These are phyloP conservation scores for Andricus quercusramuli DNA, from an alignment of 2,888 invertebrate genomes.

Conservation along the genomic window DNA sequence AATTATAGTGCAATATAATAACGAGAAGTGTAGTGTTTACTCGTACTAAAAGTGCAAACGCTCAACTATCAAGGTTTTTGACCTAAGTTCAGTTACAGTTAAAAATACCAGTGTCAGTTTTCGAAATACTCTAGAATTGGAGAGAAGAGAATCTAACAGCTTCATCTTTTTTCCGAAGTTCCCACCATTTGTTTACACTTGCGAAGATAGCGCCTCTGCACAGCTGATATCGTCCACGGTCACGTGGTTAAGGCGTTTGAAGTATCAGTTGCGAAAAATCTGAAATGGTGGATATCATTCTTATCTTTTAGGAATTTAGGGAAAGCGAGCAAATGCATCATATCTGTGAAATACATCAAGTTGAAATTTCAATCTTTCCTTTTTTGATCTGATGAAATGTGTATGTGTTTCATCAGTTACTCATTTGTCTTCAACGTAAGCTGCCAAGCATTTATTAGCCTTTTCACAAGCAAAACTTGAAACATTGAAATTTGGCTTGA, in stretches of 20 bases:
- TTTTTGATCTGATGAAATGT: no score
- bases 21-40: not conserved
- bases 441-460: no score
- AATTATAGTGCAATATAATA: not conserved
- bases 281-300: not conserved
- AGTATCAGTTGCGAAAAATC: slow-evolving; percentile 1
- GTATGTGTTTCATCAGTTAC: no score
- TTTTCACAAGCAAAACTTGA: no score
- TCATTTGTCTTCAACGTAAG: no score
- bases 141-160: not conserved
- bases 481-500: no score
- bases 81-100: not conserved
- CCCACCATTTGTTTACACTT: slow-evolving; percentile 10
- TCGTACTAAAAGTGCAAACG: not conserved
- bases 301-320: not conserved
- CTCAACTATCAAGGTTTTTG: not conserved
- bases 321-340: not conserved
- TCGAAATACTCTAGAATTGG: not conserved
- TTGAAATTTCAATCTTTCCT: no score
- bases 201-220: slow-evolving; percentile 1
- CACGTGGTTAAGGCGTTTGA: slow-evolving; percentile 13
- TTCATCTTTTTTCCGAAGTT: not conserved
- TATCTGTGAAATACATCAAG: no score
- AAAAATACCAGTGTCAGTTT: not conserved
- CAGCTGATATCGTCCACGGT: slow-evolving; percentile 10